Percentiles rank a stretch among this genome's conserved stretches.
phyloP scores from a whole-genome alignment of 35 echinoderm and acorn worm species.

The Apostichopus japonicus region DNA sequence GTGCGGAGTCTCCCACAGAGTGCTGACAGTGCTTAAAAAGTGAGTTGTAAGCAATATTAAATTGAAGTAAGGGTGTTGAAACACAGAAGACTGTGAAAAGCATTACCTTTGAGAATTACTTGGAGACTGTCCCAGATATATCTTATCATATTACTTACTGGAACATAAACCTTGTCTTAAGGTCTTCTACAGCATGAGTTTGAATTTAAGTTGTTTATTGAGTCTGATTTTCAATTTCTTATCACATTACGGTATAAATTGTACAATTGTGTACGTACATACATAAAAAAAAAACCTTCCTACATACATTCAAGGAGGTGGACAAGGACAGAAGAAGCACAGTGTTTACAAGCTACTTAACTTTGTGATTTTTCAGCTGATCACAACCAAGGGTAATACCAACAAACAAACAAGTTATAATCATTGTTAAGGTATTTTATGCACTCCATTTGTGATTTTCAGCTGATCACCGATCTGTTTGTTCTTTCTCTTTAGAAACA shows the following conservation, averaged over 20 bases:
- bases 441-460: not conserved
- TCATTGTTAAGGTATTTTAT: not conserved
- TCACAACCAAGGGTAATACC: too few species aligned
- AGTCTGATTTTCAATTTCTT: not conserved
- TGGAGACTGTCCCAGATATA: too few species aligned
- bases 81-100: too few species aligned
- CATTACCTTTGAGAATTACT: too few species aligned
- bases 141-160: too few species aligned
- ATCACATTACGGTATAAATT: not conserved
- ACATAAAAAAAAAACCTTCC: not conserved
- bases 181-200: too few species aligned
- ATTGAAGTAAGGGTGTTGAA: too few species aligned
- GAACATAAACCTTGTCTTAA: too few species aligned
- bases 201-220: not conserved
- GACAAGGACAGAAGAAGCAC: too few species aligned
- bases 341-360: too few species aligned
- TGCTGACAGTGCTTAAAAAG: conserved; percentile 90
- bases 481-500: conserved; percentile 65
- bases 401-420: not conserved
- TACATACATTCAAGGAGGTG: not conserved
- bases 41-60: conserved; percentile 40
- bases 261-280: not conserved
- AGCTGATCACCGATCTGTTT: not conserved
- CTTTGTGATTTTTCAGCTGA: too few species aligned
- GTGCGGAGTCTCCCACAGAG: conserved; percentile 92